phyloP scores from a whole-genome alignment of 2,113 vertebrate genomes.

The Xiphias gladius region DNA sequence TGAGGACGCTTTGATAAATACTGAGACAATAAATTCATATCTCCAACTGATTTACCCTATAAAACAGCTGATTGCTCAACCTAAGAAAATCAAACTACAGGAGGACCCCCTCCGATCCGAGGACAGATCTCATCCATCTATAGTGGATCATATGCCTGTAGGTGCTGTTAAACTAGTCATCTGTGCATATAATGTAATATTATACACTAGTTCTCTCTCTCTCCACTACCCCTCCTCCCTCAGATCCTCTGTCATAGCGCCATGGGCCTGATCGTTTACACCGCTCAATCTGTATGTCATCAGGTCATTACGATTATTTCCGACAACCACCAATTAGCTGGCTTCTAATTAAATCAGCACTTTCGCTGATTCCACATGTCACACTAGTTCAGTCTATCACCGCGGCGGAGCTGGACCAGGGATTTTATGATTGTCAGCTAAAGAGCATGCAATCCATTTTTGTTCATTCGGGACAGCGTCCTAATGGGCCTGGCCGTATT shows the following conservation, averaged over 20 bases:
- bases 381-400: slow-evolving; percentile 56
- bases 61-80: slow-evolving; percentile 11
- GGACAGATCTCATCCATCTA: slow-evolving; percentile 30
- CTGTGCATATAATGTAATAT: slow-evolving; percentile 56
- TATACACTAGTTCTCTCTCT: slow-evolving; percentile 22
- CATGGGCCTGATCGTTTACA: slow-evolving; percentile 80
- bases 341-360: slow-evolving; percentile 84
- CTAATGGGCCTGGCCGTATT: slow-evolving; percentile 10
- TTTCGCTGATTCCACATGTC: slow-evolving; percentile 62
- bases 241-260: slow-evolving; percentile 62
- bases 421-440: slow-evolving; percentile 29
- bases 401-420: slow-evolving; percentile 12
- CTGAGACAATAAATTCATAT: background rate
- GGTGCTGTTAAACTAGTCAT: slow-evolving; percentile 30
- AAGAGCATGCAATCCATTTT: slow-evolving; percentile 27
- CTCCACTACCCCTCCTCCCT: background rate
- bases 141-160: background rate
- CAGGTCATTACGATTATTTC: slow-evolving; percentile 84
- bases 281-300: slow-evolving; percentile 80
- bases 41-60: background rate
- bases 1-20: background rate
- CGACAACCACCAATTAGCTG: slow-evolving; percentile 72
- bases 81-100: slow-evolving; percentile 47
- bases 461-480: slow-evolving; percentile 10
- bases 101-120: background rate